phyloP scores from a whole-genome alignment of 2,797 vertebrate species.

The Mus caroli region DNA sequence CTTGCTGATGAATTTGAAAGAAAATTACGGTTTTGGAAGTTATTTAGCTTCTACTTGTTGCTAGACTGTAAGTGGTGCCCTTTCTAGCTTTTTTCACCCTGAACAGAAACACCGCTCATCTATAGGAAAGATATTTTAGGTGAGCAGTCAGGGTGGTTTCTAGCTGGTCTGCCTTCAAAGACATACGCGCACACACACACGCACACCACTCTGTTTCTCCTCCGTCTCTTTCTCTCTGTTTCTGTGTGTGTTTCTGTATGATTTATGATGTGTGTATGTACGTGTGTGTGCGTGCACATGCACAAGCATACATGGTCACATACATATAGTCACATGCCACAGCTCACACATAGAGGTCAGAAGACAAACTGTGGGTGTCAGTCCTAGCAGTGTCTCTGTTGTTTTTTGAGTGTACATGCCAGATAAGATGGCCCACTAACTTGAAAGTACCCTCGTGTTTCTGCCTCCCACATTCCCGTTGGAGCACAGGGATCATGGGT shows the following conservation, averaged over 20 bases:
- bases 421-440: not conserved
- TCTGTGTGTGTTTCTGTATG: not conserved
- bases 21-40: constrained; percentile 9
- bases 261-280: not conserved
- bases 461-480: not conserved
- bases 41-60: not conserved
- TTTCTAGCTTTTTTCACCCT: not conserved
- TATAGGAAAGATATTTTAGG: not conserved
- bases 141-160: not conserved
- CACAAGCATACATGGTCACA: too few relatives aligned
- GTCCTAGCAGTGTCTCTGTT: not conserved
- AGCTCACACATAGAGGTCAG: not conserved
- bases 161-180: not conserved
- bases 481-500: not conserved
- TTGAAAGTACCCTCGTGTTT: not conserved
- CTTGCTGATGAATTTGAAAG: not conserved
- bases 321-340: not conserved
- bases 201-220: not conserved
- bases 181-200: too few relatives aligned
- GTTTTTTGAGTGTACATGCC: not conserved
- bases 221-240: not conserved
- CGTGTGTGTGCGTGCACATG: not conserved
- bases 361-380: not conserved
- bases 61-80: not conserved
- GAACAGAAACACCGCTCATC: not conserved